Conservation (phyloP, 30 jellyfish, hydroid and myxozoan species). For the Chrysaora quinquecirrha region DNA sequence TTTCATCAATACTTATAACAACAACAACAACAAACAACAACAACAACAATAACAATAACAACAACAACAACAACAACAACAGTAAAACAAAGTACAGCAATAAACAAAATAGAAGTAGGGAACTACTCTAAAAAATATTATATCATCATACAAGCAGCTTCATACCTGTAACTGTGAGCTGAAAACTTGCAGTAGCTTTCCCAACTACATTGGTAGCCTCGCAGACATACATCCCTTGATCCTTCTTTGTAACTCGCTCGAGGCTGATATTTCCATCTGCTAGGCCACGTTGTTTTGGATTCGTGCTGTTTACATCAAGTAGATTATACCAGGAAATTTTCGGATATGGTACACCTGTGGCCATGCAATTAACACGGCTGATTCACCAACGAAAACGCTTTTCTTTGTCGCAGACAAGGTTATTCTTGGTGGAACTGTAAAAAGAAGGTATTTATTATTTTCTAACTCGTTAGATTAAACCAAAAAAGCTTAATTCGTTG, state of each 20-base stretch:
- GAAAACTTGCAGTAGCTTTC: conserved; percentile 49
- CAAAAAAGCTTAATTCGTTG: too few relatives aligned
- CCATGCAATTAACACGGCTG: conserved; percentile 81
- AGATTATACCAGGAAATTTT: conserved; percentile 77
- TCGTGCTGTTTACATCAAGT: conserved; percentile 22
- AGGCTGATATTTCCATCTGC: conserved; percentile 75
- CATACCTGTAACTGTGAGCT: conserved; percentile 81
- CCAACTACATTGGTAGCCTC: conserved; percentile 85
- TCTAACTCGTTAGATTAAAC: too few relatives aligned
- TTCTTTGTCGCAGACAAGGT: conserved; percentile 54
- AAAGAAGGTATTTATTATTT: too few relatives aligned
- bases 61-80: too few relatives aligned
- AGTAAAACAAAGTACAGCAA: too few relatives aligned
- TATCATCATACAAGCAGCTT: too few relatives aligned
- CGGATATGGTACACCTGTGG: conserved; percentile 96
- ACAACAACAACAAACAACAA: too few relatives aligned
- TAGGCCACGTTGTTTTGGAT: conserved; percentile 32
- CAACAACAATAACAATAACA: too few relatives aligned
- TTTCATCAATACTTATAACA: too few relatives aligned
- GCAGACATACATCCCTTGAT: conserved; percentile 87
- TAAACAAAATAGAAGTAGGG: too few relatives aligned
- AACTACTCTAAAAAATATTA: too few relatives aligned
- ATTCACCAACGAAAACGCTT: conserved; percentile 68
- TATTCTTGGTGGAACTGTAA: conserved; percentile 91
- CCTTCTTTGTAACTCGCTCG: conserved; percentile 59